Evolutionary conservation across 2,797 vertebrate species (phyloP).

Genomic region (Benthosema pterotum): DNA sequence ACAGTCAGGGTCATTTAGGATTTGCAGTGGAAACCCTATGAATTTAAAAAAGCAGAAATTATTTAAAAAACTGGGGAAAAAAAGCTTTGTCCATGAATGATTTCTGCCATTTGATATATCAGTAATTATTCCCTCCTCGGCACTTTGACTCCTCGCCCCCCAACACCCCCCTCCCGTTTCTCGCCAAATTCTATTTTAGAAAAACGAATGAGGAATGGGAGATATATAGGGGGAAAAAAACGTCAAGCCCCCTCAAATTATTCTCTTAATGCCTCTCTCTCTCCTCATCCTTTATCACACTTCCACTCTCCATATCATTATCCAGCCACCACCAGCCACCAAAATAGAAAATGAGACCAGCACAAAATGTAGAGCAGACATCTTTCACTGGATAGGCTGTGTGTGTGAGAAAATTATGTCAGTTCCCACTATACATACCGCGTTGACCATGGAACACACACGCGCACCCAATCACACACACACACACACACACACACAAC

Average conservation of each 20-base stretch:
- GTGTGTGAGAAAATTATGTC: slow-evolving; percentile 56
- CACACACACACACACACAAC: slow-evolving; percentile 11
- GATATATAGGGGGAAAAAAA: too few relatives aligned
- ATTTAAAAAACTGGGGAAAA: slow-evolving; percentile 6
- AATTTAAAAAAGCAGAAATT: slow-evolving; percentile 58
- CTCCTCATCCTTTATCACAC: slow-evolving; percentile 46
- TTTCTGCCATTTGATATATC: slow-evolving; percentile 71
- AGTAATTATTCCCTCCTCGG: slow-evolving; percentile 68
- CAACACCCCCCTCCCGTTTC: too few relatives aligned
- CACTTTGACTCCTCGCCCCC: too few relatives aligned
- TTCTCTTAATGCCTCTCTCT: slow-evolving; percentile 10
- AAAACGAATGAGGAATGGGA: too few relatives aligned
- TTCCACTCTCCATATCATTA: slow-evolving; percentile 44
- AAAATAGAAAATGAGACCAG: slow-evolving; percentile 51
- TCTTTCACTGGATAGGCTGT: slow-evolving; percentile 42
- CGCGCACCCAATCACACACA: slow-evolving; percentile 23
- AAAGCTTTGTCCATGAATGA: slow-evolving; percentile 61
- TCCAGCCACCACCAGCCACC: slow-evolving; percentile 44
- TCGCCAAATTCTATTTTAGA: too few relatives aligned
- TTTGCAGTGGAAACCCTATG: slow-evolving; percentile 46
- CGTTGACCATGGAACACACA: slow-evolving; percentile 40
- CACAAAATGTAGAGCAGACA: slow-evolving; percentile 46
- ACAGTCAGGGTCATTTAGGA: slow-evolving; percentile 60
- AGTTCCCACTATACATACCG: slow-evolving; percentile 52
- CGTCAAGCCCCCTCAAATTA: too few relatives aligned